Percentiles rank a stretch among this genome's conserved stretches.
Evolutionary conservation across 92 coral and sea anemone genomes (phyloP).

Genomic region (Plumapathes pennacea): DNA sequence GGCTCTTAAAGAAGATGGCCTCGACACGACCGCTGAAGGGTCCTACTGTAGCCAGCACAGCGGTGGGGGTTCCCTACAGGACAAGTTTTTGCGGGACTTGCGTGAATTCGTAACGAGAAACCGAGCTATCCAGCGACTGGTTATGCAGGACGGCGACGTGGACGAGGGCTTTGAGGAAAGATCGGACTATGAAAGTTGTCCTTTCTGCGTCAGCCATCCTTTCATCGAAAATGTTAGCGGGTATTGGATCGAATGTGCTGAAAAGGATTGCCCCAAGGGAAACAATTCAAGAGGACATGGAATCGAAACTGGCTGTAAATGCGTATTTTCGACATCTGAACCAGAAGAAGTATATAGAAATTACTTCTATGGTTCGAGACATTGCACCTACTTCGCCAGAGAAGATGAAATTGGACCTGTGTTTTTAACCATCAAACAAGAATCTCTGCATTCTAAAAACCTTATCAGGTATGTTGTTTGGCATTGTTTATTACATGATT

Average conservation of each 20-base stretch:
- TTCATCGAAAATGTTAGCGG: slow-evolving; percentile 45
- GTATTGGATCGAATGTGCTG: slow-evolving; percentile 67
- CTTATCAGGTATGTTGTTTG: slow-evolving; percentile 60
- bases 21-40: slow-evolving; percentile 12
- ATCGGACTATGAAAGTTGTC: slow-evolving; percentile 8
- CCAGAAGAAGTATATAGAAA: slow-evolving; percentile 79
- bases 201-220: slow-evolving; percentile 51
- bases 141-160: no score
- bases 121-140: no score
- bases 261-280: slow-evolving; percentile 50
- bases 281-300: slow-evolving; percentile 19
- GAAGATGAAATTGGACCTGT: slow-evolving; percentile 82
- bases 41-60: slow-evolving; percentile 16
- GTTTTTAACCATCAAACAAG: slow-evolving; percentile 77
- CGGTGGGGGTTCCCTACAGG: slow-evolving; percentile 1
- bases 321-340: slow-evolving; percentile 21
- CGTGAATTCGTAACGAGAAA: no score
- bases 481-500: no score
- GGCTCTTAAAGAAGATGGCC: slow-evolving; percentile 10
- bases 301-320: slow-evolving; percentile 31
- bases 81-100: no score
- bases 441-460: slow-evolving; percentile 75
- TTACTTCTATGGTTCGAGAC: slow-evolving; percentile 90
- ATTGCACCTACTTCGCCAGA: slow-evolving; percentile 80
- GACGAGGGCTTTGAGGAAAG: slow-evolving; percentile 2